phyloP scores from a whole-genome alignment of 2,113 vertebrate genomes.

The Taxidea taxus region DNA sequence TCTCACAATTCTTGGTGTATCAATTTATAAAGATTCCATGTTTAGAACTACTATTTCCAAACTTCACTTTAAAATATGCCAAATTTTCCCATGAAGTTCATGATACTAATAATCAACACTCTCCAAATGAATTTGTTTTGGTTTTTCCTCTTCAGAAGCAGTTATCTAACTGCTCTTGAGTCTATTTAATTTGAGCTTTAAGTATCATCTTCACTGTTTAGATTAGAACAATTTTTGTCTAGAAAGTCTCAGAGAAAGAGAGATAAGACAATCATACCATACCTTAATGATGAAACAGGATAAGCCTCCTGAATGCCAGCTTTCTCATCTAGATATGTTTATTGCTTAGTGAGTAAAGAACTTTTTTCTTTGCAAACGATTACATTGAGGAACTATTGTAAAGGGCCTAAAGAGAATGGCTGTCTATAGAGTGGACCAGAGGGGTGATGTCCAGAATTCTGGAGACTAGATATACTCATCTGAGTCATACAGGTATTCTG shows the following conservation, averaged over 20 bases:
- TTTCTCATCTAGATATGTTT: slow-evolving; percentile 9
- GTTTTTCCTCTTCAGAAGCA: not conserved
- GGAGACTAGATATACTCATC: not conserved
- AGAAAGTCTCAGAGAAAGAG: not conserved
- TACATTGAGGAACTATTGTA: not conserved
- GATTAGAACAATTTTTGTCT: not conserved
- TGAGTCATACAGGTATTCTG: not conserved
- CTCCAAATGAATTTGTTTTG: slow-evolving; percentile 6
- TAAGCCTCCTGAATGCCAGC: not conserved
- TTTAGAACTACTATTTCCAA: not conserved
- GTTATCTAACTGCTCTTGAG: not conserved
- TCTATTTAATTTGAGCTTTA: not conserved
- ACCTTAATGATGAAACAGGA: not conserved
- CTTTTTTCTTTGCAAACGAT: not conserved
- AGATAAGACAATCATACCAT: not conserved
- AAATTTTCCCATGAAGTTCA: not conserved
- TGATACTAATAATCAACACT: not conserved
- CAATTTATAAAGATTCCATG: not conserved
- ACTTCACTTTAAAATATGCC: not conserved
- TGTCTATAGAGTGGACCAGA: not conserved
- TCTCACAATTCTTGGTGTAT: not conserved
- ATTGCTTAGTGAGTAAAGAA: not conserved
- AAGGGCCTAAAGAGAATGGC: not conserved
- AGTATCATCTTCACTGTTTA: not conserved
- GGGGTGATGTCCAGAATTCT: not conserved